Evolutionary conservation across 2,888 invertebrate genomes (phyloP), one percentile per base, ranked within the genome.

Genomic region (Pseudolycoriella hygida): DNA sequence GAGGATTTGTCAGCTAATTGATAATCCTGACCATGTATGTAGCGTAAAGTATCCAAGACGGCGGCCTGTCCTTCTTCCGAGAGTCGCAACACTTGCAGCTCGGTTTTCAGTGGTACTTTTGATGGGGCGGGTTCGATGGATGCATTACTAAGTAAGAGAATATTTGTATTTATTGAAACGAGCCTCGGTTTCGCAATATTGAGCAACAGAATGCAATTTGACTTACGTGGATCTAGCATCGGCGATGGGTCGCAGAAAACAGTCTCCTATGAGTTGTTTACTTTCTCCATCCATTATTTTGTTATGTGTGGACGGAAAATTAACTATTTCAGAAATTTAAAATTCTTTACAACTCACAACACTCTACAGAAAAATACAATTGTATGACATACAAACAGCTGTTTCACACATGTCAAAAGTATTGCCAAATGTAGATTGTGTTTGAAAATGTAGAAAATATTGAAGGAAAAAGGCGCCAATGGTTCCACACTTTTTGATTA

Each of bases 21-120:
- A 54, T 73, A 76, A 48, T 74, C 79, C 48, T 76, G 68, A n/a
- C 86, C 85, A 64, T 83, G 79, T 50, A 86, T 77, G 52, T 72
- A 73, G 50, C 76, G 74, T 43, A 86, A 61, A 2, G 84, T 83
- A 50, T 84, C 80, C 64, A 82, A 71, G 34, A 85, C 72, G 54
- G 76, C 68, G 56, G 78, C 77, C 57, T 84, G 81, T 2, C 80
- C 75, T 53, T 78, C 75, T 20, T 79, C 71, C 42, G 70, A 73
- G 17, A 86, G 62, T 5, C 76, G 70, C 40, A 86, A 62, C 5
- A 78, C 77, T 56, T 84, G 83, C 64, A 86, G 67, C 64, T 85
- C 83, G 49, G 82, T 79, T 60, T 80, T 82, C 1, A 80, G 70
- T 5, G 68, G 61, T 25, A 68, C 69, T 48, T 62, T 67, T 17